phyloP scores from a whole-genome alignment of 2,888 invertebrate genomes.

The Noctua comes region DNA sequence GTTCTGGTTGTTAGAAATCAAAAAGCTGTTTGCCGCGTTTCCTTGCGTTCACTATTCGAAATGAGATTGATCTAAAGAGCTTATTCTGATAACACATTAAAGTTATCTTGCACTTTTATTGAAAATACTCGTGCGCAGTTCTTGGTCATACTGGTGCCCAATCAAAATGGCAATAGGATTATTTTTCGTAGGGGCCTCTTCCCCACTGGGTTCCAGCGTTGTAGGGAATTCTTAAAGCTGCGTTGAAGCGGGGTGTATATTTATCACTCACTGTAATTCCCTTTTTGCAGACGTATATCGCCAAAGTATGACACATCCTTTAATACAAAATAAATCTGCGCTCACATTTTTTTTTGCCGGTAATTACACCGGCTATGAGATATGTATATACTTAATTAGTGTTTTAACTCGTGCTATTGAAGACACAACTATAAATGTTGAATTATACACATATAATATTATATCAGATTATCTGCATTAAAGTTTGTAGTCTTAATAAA shows the following conservation, averaged over 20 bases:
- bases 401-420: slow-evolving; percentile 31
- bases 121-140: neutral
- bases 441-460: slow-evolving; percentile 7
- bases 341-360: neutral
- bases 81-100: slow-evolving; percentile 17
- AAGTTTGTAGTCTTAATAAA: slow-evolving; percentile 20
- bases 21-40: neutral
- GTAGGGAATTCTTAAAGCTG: neutral
- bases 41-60: slow-evolving; percentile 25
- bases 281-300: neutral
- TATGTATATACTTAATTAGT: slow-evolving; percentile 39
- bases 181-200: neutral
- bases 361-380: neutral
- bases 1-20: neutral
- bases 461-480: slow-evolving; percentile 1
- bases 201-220: neutral
- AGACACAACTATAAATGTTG: slow-evolving; percentile 12
- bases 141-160: neutral
- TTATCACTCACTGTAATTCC: neutral
- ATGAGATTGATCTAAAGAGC: slow-evolving; percentile 34
- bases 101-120: neutral
- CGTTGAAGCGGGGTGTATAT: neutral
- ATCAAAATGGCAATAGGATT: neutral
- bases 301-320: neutral
- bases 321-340: neutral